Evolutionary conservation across 2,888 invertebrate genomes (phyloP).

Genomic region (Pyrrhia umbra): DNA sequence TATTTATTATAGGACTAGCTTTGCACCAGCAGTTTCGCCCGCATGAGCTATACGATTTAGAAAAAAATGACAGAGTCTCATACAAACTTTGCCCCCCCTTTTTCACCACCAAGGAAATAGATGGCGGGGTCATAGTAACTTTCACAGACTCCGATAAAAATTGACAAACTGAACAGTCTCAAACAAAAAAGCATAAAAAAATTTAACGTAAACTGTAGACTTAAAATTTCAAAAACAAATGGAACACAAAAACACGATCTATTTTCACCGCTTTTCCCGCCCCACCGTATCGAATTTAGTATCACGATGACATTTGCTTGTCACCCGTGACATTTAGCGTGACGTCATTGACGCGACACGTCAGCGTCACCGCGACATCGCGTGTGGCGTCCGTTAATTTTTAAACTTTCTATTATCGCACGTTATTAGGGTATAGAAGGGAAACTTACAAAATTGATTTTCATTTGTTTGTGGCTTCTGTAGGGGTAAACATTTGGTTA

Average conservation of each 20-base stretch:
- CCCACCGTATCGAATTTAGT: constrained; percentile 8
- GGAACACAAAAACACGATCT: constrained; percentile 8
- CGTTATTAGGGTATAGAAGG: constrained; percentile 66
- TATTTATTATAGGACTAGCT: no score
- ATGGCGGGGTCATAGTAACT: no score
- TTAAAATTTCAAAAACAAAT: no score
- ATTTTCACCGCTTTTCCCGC: constrained; percentile 7
- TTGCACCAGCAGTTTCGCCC: no score
- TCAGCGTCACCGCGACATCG: constrained; percentile 78
- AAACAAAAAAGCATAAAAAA: no score
- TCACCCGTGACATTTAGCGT: constrained; percentile 68
- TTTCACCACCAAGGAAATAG: no score
- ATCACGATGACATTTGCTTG: constrained; percentile 44
- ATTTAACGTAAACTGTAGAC: no score
- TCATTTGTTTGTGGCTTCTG: constrained; percentile 44
- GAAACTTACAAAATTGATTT: constrained; percentile 70
- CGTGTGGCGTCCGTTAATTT: constrained; percentile 80
- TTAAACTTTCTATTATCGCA: constrained; percentile 85
- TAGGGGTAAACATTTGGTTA: constrained; percentile 40
- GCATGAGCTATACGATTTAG: no score
- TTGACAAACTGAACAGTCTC: no score
- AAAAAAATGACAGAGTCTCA: no score
- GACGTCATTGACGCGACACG: constrained; percentile 78
- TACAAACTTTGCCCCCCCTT: no score
- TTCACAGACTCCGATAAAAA: no score